Conservation (phyloP, 2,113 vertebrate species). For the Zosterops hypoxanthus region DNA sequence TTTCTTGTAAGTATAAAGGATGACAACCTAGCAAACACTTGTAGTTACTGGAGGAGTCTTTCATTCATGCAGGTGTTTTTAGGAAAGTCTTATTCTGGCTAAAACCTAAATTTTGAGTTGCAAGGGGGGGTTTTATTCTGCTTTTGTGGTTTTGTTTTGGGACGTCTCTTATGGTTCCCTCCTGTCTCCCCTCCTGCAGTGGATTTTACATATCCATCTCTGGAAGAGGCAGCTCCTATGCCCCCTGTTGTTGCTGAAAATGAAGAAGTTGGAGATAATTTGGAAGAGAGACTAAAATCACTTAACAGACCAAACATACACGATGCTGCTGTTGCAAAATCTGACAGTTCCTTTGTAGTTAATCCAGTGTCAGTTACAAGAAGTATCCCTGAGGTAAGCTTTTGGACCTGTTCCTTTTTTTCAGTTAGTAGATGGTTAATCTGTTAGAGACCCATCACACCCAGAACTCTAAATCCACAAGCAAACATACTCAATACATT, state of each 20-base stretch:
- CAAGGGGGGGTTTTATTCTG: neutral
- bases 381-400: slow-evolving; percentile 85
- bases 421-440: neutral
- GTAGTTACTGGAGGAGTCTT: neutral
- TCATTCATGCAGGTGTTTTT: neutral
- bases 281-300: slow-evolving; percentile 69
- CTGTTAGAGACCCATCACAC: neutral
- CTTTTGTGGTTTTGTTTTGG: neutral
- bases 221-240: slow-evolving; percentile 84
- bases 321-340: slow-evolving; percentile 50
- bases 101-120: neutral
- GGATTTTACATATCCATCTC: slow-evolving; percentile 93
- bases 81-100: neutral
- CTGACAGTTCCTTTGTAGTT: slow-evolving; percentile 38
- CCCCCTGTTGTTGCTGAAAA: slow-evolving; percentile 70
- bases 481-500: neutral
- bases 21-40: neutral
- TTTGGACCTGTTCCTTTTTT: neutral
- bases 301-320: slow-evolving; percentile 26
- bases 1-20: slow-evolving; percentile 84
- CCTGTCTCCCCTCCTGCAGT: slow-evolving; percentile 69
- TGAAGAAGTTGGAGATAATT: slow-evolving; percentile 43
- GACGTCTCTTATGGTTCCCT: neutral
- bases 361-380: slow-evolving; percentile 74
- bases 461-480: neutral